Base-by-base conservation (phyloP, 2,888 invertebrate species). In the Lithosia quadra region DNA sequence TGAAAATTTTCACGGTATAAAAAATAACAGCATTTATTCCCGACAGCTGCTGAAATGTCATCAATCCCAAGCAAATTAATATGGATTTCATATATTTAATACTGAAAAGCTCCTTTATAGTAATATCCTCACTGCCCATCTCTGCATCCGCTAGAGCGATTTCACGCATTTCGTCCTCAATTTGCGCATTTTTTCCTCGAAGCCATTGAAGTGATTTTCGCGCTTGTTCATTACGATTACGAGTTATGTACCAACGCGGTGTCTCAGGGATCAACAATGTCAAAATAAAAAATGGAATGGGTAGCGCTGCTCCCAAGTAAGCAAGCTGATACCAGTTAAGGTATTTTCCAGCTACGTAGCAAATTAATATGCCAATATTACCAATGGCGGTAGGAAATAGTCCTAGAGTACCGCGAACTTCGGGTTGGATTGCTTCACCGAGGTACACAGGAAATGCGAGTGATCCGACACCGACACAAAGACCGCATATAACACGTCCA, bases 11-110 rank as follows among this genome's bases (percentile, higher is more conserved):
- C 0, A 98, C 98, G 0, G 99, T 98, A 88, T 99, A 99, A 93
- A 99, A 99, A 89, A 99, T 98, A 66, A 99, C 97, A 9, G 99
- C 99, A 90, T 99, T 99, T 79, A 99, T 99, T 28, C 99, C 99
- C 72, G 98, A 98, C 84, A 98, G 91, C 89, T 99, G 99, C 91
- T 99, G 99, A 93, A 99, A 99, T 75, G 98, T 97, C 99, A 99
- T 99, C 63, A 99, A 95, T 0, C 98, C 97, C 69, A 99, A 90
- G 3, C 97, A 97, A 77, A 99, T 98, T 24, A 97, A 90, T 68
- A 99, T 94, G 0, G 99, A 98, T 85, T 97, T 97, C 77, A 97
- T 90, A 83, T 98, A 97, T 78, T 96, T 96, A 56, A 96, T 96
- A 68, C 95, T 95, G 72, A 97, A 96, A 24, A 99, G 93, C 85